A percentile compares a stretch with the other conserved stretches of the same genome.
Evolutionary conservation across 2,888 invertebrate species (phyloP).

Genomic region (Athalia circularis): DNA sequence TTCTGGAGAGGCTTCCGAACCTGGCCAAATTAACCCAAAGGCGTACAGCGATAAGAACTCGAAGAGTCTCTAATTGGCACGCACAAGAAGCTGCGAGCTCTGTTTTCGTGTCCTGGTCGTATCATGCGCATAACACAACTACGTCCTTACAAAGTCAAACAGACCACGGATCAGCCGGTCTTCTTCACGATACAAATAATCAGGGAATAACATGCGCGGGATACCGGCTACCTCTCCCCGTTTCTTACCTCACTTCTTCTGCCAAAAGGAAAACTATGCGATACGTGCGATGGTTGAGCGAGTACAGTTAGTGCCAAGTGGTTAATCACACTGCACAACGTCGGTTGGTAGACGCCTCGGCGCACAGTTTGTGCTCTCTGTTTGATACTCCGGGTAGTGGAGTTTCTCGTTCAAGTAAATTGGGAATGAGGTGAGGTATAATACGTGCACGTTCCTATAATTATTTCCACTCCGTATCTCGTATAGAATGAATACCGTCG

Average conservation of each 20-base stretch:
- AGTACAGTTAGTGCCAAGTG: constrained; percentile 66
- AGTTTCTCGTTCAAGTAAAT: background rate
- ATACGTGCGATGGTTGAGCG: background rate
- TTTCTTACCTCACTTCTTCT: background rate
- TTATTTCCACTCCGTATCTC: constrained; percentile 69
- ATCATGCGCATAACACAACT: background rate
- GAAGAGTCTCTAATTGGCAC: background rate
- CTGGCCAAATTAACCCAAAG: background rate
- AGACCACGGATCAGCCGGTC: background rate
- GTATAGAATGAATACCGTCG: constrained; percentile 54
- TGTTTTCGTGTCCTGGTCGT: background rate
- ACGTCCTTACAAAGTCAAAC: background rate
- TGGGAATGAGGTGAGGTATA: background rate
- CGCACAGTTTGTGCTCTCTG: background rate
- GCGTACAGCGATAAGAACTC: background rate
- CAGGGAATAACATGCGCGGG: background rate
- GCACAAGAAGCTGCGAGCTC: background rate
- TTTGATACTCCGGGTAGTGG: background rate
- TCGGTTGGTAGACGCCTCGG: background rate
- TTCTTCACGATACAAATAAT: background rate
- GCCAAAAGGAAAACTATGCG: background rate
- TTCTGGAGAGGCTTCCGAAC: background rate
- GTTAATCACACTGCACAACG: constrained; percentile 66
- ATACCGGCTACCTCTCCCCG: background rate
- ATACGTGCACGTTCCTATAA: constrained; percentile 58